Base-by-base conservation (phyloP, 2,888 invertebrate species). In the Alitta virens region DNA sequence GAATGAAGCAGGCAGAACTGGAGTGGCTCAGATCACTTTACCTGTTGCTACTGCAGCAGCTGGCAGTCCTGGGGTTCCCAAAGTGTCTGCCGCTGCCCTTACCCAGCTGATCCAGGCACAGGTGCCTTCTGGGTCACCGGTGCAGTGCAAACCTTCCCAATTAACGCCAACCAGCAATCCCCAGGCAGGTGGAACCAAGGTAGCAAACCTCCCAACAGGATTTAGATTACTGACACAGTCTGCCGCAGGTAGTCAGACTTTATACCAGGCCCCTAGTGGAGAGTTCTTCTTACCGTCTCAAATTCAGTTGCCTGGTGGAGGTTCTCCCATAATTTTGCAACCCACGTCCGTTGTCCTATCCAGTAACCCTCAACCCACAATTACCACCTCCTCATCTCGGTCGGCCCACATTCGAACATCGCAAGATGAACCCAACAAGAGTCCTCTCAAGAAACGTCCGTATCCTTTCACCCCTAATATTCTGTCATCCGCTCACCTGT, bases 381-480 rank as follows among this genome's bases (percentile, higher is more conserved):
- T 21, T 5, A 46, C 43, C 7, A 27, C 54, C 24, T 14, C 54
- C 1, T 1, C 24, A n/a, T 42, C 18, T 1, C 52, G 38, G 14
- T n/a, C 27, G 1, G 7, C 55, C 7, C 23, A 7, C 12, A 23
- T 25, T 14, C 25, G 23, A 3, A 25, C 23, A 23, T 23, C 55
- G 21, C 38, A 38, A 18, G 40, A 27, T 5, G 49, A 59, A 25
- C 3, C 59, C 5, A 60, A 60, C 25, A 53, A 75, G 64, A 78
- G 78, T 71, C 79, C 79, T 26, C 75, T 78, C 43, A 79, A 79
- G 65, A 79, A 79, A 67, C 71, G 79, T 59, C 79, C 79, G 25
- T 77, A 77, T 64, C 71, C 55, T 2, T 59, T 59, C 59, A 50
- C 59, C 12, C n/a, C 46, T 7, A 21, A 46, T n/a, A 21, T 46